These are phyloP conservation scores for Drosophila triauraria DNA, from an alignment of 1,140 invertebrate species.

Conservation along the genomic window DNA sequence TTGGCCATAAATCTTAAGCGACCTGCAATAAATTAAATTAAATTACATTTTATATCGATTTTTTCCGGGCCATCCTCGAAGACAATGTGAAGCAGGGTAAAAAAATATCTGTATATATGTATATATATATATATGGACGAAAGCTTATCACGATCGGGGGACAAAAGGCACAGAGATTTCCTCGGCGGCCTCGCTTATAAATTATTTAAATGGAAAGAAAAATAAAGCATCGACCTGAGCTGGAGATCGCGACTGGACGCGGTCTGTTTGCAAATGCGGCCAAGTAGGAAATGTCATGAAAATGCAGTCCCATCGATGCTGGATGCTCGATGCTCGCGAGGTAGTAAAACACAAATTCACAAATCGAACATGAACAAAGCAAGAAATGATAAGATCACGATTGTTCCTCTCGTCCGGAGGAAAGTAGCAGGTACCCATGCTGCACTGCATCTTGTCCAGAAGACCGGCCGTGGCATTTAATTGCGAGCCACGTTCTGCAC, in stretches of 20 bases:
- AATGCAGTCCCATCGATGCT: constrained; percentile 47
- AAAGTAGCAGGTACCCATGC: constrained; percentile 71
- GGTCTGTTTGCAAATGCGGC: constrained; percentile 80
- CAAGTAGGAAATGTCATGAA: constrained; percentile 77
- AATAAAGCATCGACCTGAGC: constrained; percentile 60
- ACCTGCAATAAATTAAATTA: constrained; percentile 73
- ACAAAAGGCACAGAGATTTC: constrained; percentile 73
- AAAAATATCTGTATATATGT: constrained; percentile 16
- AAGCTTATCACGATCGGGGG: constrained; percentile 74
- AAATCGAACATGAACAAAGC: constrained; percentile 82
- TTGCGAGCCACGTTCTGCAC: constrained; percentile 75
- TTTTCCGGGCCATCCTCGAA: constrained; percentile 20
- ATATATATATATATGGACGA: constrained; percentile 4
- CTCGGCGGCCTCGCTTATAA: constrained; percentile 62
- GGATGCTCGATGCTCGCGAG: constrained; percentile 34
- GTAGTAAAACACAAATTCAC: constrained; percentile 81
- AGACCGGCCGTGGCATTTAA: constrained; percentile 61
- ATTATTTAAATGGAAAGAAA: constrained; percentile 79
- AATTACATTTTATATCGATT: constrained; percentile 64
- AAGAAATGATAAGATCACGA: constrained; percentile 79
- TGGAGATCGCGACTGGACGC: constrained; percentile 59
- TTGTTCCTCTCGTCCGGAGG: constrained; percentile 56
- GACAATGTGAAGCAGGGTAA: constrained; percentile 52
- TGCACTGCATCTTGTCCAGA: constrained; percentile 64
- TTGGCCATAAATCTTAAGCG: constrained; percentile 60